A percentile compares a stretch with the other conserved stretches of the same genome.
These are phyloP conservation scores for Chrysodeixis includens DNA, from an alignment of 2,888 invertebrate species.

Conservation along the genomic window DNA sequence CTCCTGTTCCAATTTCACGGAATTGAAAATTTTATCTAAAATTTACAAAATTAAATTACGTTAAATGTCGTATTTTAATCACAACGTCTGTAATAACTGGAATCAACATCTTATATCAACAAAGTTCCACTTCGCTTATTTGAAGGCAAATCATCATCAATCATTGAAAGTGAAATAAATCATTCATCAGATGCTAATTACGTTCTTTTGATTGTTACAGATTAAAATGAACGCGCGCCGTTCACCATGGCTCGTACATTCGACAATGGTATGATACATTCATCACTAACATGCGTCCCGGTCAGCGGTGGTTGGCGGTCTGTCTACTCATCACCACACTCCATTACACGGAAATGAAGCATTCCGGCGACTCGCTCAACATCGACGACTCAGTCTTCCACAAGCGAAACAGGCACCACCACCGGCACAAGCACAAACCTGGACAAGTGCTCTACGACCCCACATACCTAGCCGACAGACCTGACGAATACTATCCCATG, in stretches of 20 bases:
- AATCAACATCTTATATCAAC: neutral
- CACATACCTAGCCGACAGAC: constrained; percentile 61
- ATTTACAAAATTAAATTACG: neutral
- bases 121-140: neutral
- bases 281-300: constrained; percentile 76
- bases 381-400: constrained; percentile 60
- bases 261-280: constrained; percentile 77
- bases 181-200: constrained; percentile 11
- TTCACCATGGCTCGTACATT: constrained; percentile 74
- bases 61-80: neutral
- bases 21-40: neutral
- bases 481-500: constrained; percentile 65
- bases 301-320: constrained; percentile 78
- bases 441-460: constrained; percentile 56
- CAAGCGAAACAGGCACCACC: constrained; percentile 74
- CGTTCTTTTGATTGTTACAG: constrained; percentile 72
- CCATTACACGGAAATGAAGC: constrained; percentile 77
- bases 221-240: constrained; percentile 72
- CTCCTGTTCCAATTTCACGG: neutral
- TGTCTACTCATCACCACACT: constrained; percentile 73
- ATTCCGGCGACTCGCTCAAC: constrained; percentile 62
- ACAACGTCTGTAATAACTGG: neutral
- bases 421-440: constrained; percentile 80
- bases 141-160: neutral
- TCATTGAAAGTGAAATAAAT: neutral